These are phyloP conservation scores for Plagodis pulveraria DNA, from an alignment of 2,888 invertebrate genomes.

Conservation along the genomic window DNA sequence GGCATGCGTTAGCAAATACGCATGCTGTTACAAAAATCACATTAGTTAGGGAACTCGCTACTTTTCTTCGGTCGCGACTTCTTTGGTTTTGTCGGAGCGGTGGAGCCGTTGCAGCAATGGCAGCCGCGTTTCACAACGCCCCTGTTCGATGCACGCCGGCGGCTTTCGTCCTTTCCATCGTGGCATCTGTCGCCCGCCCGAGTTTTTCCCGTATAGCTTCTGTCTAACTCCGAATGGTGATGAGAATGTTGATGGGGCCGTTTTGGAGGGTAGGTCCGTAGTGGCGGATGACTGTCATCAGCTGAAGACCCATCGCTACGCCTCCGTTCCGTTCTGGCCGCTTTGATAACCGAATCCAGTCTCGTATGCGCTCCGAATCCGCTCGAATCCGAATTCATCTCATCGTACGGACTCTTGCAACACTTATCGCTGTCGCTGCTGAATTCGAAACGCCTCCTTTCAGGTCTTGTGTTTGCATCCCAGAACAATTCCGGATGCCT, in stretches of 20 bases:
- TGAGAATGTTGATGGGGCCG: constrained; percentile 47
- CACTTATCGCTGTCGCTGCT: constrained; percentile 81
- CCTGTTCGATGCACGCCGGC: constrained; percentile 73
- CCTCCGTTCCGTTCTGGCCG: constrained; percentile 63
- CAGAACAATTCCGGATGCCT: constrained; percentile 73
- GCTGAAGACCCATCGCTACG: constrained; percentile 65
- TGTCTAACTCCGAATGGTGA: constrained; percentile 48
- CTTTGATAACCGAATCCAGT: constrained; percentile 79
- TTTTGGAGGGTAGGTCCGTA: constrained; percentile 72
- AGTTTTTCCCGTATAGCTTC: constrained; percentile 70
- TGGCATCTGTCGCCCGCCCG: constrained; percentile 59
- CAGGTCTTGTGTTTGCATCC: constrained; percentile 73
- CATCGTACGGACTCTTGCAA: constrained; percentile 77
- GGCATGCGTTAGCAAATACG: constrained; percentile 25
- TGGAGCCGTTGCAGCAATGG: constrained; percentile 86
- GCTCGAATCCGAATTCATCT: constrained; percentile 70
- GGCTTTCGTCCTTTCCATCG: constrained; percentile 46
- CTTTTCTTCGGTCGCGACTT: constrained; percentile 66
- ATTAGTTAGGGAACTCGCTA: constrained; percentile 54
- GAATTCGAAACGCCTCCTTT: constrained; percentile 65
- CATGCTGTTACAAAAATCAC: constrained; percentile 22
- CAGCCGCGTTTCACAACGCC: constrained; percentile 87
- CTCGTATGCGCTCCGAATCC: constrained; percentile 68
- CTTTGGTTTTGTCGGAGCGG: constrained; percentile 81
- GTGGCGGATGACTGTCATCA: constrained; percentile 66